Base-by-base conservation (phyloP, 2,888 invertebrate genomes). In the Sialis fuliginosa region DNA sequence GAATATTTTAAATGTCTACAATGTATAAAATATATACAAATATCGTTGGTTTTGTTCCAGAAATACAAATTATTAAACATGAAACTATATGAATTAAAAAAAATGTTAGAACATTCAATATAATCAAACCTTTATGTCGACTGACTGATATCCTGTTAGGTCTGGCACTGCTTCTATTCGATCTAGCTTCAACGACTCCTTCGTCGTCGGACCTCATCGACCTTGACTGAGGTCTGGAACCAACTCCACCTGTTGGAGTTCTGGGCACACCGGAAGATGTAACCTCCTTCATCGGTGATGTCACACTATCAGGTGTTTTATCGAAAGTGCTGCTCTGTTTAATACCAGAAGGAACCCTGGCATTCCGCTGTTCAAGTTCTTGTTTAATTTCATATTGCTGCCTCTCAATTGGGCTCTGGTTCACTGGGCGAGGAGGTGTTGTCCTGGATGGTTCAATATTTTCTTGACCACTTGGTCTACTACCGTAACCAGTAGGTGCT, bases 91-190 rank as follows among this genome's bases (percentile, higher is more conserved):
- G n/a, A n/a, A n/a, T n/a, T n/a, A n/a, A 10, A 35, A 22, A 22
- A 22, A 22, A 22, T 22, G 22, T 22, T 12, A n/a, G 6, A 43
- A 43, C 32, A 9, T 31, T 10, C n/a, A 10, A n/a, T 9, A 6
- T 10, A 32, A 31, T 45, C 45, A 22, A 22, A 47, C 47, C 47
- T 47, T 42, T 47, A 41, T 12, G 12, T 9, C 31, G 30, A 31
- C 42, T 31, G 4, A 35, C 22, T 1, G 42, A 37, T 22, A 34
- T 30, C 6, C 12, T 30, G 4, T 32, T 37, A 31, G 22, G 30
- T n/a, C 39, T 30, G 39, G 39, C 22, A 10, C 12, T 39, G 32
- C 39, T 39, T 12, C 39, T 13, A 8, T 12, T 39, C 31, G 43
- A 43, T 12, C 22, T 43, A 32, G 31, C 33, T 8, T 8, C 43